Conservation (phyloP, 2,888 invertebrate genomes). For the Meliscaeva auricollis region DNA sequence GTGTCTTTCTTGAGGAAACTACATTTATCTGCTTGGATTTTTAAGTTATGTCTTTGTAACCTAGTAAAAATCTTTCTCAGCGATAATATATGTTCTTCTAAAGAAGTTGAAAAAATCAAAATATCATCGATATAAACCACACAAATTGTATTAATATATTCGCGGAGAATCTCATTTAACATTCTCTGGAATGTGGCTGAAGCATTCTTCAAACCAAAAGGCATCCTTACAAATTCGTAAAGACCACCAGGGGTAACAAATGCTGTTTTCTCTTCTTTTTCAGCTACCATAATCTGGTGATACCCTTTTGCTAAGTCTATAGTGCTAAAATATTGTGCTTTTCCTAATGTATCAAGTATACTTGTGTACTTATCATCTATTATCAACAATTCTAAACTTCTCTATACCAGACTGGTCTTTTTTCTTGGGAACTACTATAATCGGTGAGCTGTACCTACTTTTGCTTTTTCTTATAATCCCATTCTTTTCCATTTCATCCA, state of each 20-base stretch:
- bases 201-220: conserved; percentile 27
- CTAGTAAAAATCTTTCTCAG: conserved; percentile 42
- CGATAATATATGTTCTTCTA: conserved; percentile 26
- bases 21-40: conserved; percentile 64
- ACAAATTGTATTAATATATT: neutral
- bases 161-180: neutral
- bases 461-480: conserved; percentile 2
- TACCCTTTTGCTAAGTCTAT: conserved; percentile 63
- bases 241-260: conserved; percentile 2
- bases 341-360: conserved; percentile 33
- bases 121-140: neutral
- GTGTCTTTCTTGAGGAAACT: conserved; percentile 30
- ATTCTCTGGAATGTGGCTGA: conserved; percentile 25
- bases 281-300: conserved; percentile 40
- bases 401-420: neutral
- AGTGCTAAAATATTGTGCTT: conserved; percentile 67
- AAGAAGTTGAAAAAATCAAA: conserved; percentile 7
- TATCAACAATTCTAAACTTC: conserved; percentile 58
- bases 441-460: neutral
- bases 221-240: conserved; percentile 20
- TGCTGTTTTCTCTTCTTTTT: conserved; percentile 21
- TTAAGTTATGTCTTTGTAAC: conserved; percentile 44
- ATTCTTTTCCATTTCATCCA: neutral
- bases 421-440: neutral
- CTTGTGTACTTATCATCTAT: neutral